These are phyloP conservation scores for Larimichthys polyactis DNA, from an alignment of 2,113 vertebrate species.

Conservation along the genomic window DNA sequence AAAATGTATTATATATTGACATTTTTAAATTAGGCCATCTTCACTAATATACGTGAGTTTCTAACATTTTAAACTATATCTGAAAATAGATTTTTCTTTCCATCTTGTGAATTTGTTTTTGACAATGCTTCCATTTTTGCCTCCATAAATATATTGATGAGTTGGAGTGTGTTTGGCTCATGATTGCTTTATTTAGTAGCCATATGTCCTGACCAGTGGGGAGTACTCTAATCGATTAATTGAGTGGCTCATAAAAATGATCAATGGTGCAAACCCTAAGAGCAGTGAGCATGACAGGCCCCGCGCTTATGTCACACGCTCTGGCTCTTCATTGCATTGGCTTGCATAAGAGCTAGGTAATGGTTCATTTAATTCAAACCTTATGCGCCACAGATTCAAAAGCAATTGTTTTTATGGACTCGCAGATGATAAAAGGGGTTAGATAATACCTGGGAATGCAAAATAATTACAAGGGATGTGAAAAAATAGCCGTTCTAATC, in stretches of 20 bases:
- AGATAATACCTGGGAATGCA: constrained; percentile 24
- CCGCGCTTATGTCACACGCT: constrained; percentile 70
- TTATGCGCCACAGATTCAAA: constrained; percentile 20
- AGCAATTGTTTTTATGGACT: constrained; percentile 38
- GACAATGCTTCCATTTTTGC: constrained; percentile 38
- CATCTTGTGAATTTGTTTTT: constrained; percentile 11
- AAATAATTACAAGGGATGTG: constrained; percentile 9
- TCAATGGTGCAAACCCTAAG: constrained; percentile 86
- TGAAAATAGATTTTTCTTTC: not conserved
- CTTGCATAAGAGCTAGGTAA: constrained; percentile 16
- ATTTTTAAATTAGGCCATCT: constrained; percentile 21
- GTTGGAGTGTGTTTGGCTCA: constrained; percentile 80
- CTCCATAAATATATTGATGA: constrained; percentile 80
- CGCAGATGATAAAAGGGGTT: constrained; percentile 22
- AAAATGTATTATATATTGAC: constrained; percentile 11
- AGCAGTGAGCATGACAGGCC: constrained; percentile 83
- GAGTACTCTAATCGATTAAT: constrained; percentile 92
- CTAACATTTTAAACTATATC: not conserved
- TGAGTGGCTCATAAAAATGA: constrained; percentile 92
- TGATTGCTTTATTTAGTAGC: constrained; percentile 92
- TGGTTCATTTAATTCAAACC: constrained; percentile 43
- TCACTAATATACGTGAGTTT: not conserved
- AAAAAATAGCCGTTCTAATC: not conserved
- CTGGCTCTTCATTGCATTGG: constrained; percentile 10
- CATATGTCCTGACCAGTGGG: constrained; percentile 88